phyloP scores from a whole-genome alignment of 2,888 invertebrate species.

The Caenorhabditis drosophilae region DNA sequence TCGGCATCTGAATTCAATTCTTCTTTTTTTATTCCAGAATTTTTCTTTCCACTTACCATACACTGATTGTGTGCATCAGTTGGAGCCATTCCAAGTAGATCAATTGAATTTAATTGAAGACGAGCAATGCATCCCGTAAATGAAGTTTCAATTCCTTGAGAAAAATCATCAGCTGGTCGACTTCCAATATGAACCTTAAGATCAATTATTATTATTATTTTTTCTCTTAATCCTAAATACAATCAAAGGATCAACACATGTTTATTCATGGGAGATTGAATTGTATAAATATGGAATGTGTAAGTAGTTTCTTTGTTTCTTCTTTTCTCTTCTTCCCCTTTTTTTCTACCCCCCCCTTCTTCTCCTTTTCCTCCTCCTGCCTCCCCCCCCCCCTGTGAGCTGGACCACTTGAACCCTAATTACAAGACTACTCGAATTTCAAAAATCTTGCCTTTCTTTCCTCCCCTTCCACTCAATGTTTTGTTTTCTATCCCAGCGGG shows the following conservation, averaged over 20 bases:
- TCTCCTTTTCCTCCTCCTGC: too few relatives aligned
- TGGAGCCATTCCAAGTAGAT: conserved; percentile 60
- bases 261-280: conserved; percentile 1
- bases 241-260: not conserved
- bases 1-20: conserved; percentile 40
- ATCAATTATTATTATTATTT: not conserved
- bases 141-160: conserved; percentile 51
- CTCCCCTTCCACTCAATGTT: too few relatives aligned
- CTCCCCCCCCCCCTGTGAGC: too few relatives aligned
- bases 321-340: too few relatives aligned
- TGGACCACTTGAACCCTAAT: too few relatives aligned
- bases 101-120: conserved; percentile 58
- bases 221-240: not conserved
- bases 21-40: not conserved
- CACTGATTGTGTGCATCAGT: conserved; percentile 33
- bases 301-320: too few relatives aligned
- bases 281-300: not conserved
- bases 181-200: conserved; percentile 65
- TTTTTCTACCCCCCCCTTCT: too few relatives aligned
- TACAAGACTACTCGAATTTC: too few relatives aligned
- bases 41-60: not conserved
- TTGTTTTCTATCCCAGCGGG: too few relatives aligned
- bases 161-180: conserved; percentile 61
- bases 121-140: conserved; percentile 57
- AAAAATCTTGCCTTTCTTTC: too few relatives aligned